Conservation (phyloP, 2,113 vertebrate species). For the Gnathonemus longibarbis region DNA sequence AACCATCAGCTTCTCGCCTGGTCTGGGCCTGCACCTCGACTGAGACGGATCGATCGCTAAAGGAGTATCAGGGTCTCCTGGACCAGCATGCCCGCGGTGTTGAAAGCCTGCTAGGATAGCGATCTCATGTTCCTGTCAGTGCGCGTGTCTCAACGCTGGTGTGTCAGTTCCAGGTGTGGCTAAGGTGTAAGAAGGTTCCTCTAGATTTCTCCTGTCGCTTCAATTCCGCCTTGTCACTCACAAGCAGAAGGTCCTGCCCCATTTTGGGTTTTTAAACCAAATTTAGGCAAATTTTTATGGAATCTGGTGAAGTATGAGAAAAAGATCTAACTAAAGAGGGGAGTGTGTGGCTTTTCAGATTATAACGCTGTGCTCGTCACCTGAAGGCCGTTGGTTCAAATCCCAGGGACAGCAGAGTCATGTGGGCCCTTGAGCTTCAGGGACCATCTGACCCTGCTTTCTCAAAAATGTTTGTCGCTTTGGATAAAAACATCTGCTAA, state of each 20-base stretch:
- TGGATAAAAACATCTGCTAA: not conserved
- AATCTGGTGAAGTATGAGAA: not conserved
- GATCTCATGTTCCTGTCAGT: not conserved
- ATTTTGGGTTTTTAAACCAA: not conserved
- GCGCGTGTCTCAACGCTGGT: not conserved
- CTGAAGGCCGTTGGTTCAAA: not conserved
- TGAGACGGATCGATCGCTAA: slow-evolving; percentile 7
- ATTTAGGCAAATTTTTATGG: not conserved
- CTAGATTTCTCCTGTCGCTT: not conserved
- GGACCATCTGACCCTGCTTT: not conserved
- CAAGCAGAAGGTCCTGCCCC: not conserved
- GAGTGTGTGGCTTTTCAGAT: not conserved
- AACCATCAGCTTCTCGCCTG: slow-evolving; percentile 18
- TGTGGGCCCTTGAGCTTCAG: not conserved
- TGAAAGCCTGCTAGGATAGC: not conserved
- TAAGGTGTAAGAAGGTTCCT: not conserved
- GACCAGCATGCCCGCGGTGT: not conserved
- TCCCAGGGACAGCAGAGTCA: not conserved
- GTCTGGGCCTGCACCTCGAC: not conserved
- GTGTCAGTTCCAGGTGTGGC: not conserved
- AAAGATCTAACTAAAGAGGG: not conserved
- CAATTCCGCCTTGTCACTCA: not conserved
- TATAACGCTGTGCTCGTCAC: not conserved
- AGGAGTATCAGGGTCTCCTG: not conserved
- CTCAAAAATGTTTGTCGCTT: not conserved